A percentile compares a stretch with the other conserved stretches of the same genome.
phyloP scores from a whole-genome alignment of 2,888 invertebrate genomes.

The Plemyria rubiginata region DNA sequence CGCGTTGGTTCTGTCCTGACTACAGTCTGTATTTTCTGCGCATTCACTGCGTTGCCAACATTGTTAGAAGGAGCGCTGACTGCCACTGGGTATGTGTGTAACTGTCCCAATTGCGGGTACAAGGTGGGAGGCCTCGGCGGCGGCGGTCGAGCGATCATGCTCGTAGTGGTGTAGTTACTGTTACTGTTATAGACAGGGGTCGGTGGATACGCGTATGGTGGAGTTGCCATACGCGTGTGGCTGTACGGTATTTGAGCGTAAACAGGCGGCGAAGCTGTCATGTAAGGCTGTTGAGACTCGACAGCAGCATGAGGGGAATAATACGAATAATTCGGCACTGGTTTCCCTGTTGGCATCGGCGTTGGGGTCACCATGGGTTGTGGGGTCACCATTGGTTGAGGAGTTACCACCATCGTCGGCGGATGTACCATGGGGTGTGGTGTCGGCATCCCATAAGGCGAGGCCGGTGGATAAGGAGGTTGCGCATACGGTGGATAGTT shows the following conservation, averaged over 20 bases:
- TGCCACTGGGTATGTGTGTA: slow-evolving; percentile 61
- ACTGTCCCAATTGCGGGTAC: slow-evolving; percentile 68
- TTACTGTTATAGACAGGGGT: slow-evolving; percentile 69
- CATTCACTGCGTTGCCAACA: slow-evolving; percentile 1
- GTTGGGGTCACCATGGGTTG: slow-evolving; percentile 11
- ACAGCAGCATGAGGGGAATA: slow-evolving; percentile 55
- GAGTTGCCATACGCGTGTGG: slow-evolving; percentile 73
- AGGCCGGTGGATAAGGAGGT: slow-evolving; percentile 64
- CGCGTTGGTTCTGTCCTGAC: slow-evolving; percentile 58
- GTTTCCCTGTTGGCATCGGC: slow-evolving; percentile 42
- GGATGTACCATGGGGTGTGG: slow-evolving; percentile 48
- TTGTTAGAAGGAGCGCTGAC: slow-evolving; percentile 37
- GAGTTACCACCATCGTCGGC: slow-evolving; percentile 21
- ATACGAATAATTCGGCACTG: slow-evolving; percentile 57
- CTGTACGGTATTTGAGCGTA: slow-evolving; percentile 67
- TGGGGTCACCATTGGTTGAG: slow-evolving; percentile 14
- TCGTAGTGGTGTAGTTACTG: slow-evolving; percentile 75
- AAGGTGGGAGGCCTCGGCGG: slow-evolving; percentile 57
- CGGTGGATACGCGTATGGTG: slow-evolving; percentile 65
- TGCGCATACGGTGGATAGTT: slow-evolving; percentile 63
- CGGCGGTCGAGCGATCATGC: slow-evolving; percentile 72
- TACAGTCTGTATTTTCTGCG: slow-evolving; percentile 44
- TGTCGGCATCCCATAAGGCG: slow-evolving; percentile 70
- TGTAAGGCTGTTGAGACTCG: slow-evolving; percentile 56
- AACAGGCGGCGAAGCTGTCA: slow-evolving; percentile 54